Conservation (phyloP, 2,888 invertebrate species). For the Sphaerophoria taeniata region DNA sequence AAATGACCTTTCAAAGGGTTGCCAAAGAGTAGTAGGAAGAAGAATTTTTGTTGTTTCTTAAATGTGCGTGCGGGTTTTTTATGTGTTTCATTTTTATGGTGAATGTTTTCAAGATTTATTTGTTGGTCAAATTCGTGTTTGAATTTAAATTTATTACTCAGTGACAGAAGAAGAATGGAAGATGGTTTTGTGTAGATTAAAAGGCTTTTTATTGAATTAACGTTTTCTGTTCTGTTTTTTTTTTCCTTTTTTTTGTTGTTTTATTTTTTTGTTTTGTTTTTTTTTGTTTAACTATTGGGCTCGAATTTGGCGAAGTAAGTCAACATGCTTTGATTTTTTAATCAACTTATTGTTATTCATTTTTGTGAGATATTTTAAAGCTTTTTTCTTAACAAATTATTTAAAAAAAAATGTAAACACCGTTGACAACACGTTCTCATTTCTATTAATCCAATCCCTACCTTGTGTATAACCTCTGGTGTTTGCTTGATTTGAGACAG, state of each 20-base stretch:
- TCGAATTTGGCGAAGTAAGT: too few species aligned
- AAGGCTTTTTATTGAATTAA: not conserved
- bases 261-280: too few species aligned
- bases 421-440: too few species aligned
- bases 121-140: constrained; percentile 4
- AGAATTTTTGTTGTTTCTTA: not conserved
- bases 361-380: too few species aligned
- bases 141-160: constrained; percentile 45
- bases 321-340: too few species aligned
- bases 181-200: constrained; percentile 49
- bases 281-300: too few species aligned
- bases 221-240: constrained; percentile 6
- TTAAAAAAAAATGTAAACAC: too few species aligned
- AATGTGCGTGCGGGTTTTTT: not conserved
- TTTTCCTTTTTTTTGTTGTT: not conserved
- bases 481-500: too few species aligned
- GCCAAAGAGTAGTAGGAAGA: constrained; percentile 2
- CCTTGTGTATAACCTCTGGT: too few species aligned
- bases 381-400: too few species aligned
- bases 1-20: constrained; percentile 43
- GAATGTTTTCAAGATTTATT: constrained; percentile 21
- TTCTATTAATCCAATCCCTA: too few species aligned
- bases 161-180: constrained; percentile 27
- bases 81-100: constrained; percentile 11
- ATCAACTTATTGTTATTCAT: too few species aligned